These are phyloP conservation scores for Halcyon leucocephala DNA, from an alignment of 2,797 vertebrate species.

Conservation along the genomic window DNA sequence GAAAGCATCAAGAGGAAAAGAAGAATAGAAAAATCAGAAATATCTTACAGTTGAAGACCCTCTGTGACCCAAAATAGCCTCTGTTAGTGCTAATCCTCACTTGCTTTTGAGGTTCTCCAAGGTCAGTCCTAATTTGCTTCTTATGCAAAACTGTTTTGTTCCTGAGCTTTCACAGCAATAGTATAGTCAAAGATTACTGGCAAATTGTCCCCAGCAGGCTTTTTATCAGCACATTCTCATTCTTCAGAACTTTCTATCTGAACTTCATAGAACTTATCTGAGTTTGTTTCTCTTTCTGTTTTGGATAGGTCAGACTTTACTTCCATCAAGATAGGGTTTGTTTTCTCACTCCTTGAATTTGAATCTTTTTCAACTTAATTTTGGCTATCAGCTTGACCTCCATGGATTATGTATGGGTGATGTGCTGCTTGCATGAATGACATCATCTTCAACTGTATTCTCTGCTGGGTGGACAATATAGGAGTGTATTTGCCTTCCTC, in stretches of 20 bases:
- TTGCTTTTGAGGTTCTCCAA: not conserved
- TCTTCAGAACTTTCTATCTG: not conserved
- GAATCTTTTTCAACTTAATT: not conserved
- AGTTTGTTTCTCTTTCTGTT: not conserved
- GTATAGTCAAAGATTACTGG: not conserved
- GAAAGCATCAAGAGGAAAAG: slow-evolving; percentile 24
- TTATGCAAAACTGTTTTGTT: not conserved
- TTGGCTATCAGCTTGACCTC: not conserved
- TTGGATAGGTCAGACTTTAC: not conserved
- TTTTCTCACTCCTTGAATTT: not conserved
- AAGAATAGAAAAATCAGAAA: slow-evolving; percentile 42
- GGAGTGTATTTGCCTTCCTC: not conserved
- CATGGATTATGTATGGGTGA: not conserved
- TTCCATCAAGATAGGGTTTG: not conserved
- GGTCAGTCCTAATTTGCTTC: not conserved
- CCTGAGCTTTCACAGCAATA: not conserved
- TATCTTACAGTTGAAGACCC: not conserved
- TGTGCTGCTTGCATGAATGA: not conserved
- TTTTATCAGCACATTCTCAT: not conserved
- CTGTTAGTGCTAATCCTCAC: not conserved
- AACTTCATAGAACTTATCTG: not conserved
- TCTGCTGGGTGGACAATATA: not conserved
- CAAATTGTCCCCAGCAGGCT: not conserved
- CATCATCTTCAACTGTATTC: not conserved
- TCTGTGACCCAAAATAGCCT: slow-evolving; percentile 17